Evolutionary conservation across 2,797 vertebrate species (phyloP).

Genomic region (Gymnopithys bicolor): DNA sequence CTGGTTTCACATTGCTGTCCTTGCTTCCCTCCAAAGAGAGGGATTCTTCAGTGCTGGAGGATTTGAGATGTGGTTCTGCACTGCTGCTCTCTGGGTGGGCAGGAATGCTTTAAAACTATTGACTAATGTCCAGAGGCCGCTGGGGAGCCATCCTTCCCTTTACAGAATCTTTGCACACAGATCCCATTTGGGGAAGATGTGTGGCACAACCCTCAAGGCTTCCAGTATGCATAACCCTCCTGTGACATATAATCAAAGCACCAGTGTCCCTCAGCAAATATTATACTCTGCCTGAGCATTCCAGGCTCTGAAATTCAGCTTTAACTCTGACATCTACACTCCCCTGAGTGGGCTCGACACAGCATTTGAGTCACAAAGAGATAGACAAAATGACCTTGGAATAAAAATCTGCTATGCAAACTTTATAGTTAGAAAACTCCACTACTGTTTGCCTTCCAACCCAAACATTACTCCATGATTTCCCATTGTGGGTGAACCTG

Average conservation of each 20-base stretch:
- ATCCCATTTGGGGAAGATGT: not conserved
- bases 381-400: not conserved
- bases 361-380: not conserved
- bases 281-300: not conserved
- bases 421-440: not conserved
- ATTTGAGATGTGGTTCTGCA: not conserved
- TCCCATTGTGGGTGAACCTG: not conserved
- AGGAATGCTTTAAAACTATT: not conserved
- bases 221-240: not conserved
- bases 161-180: not conserved
- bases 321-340: not conserved
- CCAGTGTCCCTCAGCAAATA: conserved; percentile 39
- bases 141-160: conserved; percentile 11
- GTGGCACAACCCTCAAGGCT: conserved; percentile 16
- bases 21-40: not conserved
- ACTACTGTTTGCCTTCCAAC: not conserved
- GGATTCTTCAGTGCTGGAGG: not conserved
- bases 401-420: conserved; percentile 14
- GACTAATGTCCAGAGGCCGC: conserved; percentile 9
- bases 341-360: not conserved
- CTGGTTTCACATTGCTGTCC: not conserved
- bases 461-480: not conserved
- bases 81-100: not conserved
- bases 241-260: not conserved
- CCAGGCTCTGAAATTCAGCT: conserved; percentile 6